Evolutionary conservation across 2,113 vertebrate genomes (phyloP).

Genomic region (Pterocles gutturalis): DNA sequence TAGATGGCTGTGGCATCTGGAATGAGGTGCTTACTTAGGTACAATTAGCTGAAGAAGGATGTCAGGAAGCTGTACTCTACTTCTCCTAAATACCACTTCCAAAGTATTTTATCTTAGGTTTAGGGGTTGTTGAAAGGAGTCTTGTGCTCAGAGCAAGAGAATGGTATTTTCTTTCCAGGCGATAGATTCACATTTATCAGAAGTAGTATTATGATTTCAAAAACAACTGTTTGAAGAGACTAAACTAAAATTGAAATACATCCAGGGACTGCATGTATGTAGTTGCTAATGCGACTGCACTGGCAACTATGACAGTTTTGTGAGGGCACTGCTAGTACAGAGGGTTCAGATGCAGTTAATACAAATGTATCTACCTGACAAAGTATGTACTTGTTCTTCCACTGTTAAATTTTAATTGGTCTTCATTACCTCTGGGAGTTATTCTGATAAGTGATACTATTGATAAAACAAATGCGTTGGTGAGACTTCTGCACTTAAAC

Average conservation of each 20-base stretch:
- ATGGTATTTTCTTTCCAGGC: not conserved
- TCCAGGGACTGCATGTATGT: not conserved
- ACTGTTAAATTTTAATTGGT: not conserved
- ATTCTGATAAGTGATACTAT: not conserved
- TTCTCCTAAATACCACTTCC: not conserved
- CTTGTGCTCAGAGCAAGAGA: not conserved
- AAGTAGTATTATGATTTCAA: not conserved
- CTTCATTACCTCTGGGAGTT: not conserved
- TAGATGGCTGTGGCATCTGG: not conserved
- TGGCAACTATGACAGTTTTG: not conserved
- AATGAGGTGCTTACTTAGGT: not conserved
- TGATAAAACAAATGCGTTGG: not conserved
- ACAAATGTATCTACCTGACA: rapidly evolving
- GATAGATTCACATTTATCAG: not conserved
- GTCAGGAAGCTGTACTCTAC: not conserved
- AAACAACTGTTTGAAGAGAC: not conserved
- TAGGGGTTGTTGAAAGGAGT: not conserved
- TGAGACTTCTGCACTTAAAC: not conserved
- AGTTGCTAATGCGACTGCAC: not conserved
- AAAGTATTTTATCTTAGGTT: not conserved
- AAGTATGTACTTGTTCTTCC: not conserved
- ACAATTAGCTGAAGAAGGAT: rapidly evolving
- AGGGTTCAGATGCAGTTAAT: not conserved
- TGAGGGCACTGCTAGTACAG: not conserved
- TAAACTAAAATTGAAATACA: not conserved